Evolutionary conservation across 2,888 invertebrate genomes (phyloP).

Genomic region (Archips crataeganus): DNA sequence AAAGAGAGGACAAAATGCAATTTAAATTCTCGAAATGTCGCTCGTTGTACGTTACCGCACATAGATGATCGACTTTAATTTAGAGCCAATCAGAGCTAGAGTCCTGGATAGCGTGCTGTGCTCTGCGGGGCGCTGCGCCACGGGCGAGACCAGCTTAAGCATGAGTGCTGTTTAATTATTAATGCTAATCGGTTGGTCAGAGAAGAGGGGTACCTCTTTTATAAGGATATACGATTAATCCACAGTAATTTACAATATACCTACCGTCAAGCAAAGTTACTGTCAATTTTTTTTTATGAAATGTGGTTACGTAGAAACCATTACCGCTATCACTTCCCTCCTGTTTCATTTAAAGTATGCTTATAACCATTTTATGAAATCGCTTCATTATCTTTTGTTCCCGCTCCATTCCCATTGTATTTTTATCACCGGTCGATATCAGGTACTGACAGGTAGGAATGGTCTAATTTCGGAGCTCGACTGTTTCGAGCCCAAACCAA

Average conservation of each 20-base stretch:
- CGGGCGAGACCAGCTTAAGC: neutral
- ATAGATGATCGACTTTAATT: slow-evolving; percentile 42
- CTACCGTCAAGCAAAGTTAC: neutral
- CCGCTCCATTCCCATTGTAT: slow-evolving; percentile 28
- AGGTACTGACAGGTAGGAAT: slow-evolving; percentile 31
- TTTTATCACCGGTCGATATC: slow-evolving; percentile 41
- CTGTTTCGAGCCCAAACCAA: slow-evolving; percentile 41
- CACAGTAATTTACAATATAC: neutral
- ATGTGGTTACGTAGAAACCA: neutral
- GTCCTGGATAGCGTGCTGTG: neutral
- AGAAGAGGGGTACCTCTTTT: neutral
- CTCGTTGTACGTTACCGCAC: slow-evolving; percentile 38
- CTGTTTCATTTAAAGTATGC: slow-evolving; percentile 11
- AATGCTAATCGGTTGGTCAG: neutral
- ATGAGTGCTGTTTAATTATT: neutral
- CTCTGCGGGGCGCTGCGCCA: neutral
- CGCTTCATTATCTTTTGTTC: slow-evolving; percentile 20
- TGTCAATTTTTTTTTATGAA: neutral
- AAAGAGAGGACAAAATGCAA: slow-evolving; percentile 43
- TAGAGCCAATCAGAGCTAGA: slow-evolving; percentile 30
- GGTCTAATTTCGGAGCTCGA: slow-evolving; percentile 38
- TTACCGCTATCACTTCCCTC: neutral
- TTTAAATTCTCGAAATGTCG: slow-evolving; percentile 43
- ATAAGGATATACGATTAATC: neutral
- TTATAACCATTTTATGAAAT: slow-evolving; percentile 1